A percentile compares a stretch with the other conserved stretches of the same genome.
Conservation (phyloP, 2,797 vertebrate genomes). For the Erithacus rubecula region DNA sequence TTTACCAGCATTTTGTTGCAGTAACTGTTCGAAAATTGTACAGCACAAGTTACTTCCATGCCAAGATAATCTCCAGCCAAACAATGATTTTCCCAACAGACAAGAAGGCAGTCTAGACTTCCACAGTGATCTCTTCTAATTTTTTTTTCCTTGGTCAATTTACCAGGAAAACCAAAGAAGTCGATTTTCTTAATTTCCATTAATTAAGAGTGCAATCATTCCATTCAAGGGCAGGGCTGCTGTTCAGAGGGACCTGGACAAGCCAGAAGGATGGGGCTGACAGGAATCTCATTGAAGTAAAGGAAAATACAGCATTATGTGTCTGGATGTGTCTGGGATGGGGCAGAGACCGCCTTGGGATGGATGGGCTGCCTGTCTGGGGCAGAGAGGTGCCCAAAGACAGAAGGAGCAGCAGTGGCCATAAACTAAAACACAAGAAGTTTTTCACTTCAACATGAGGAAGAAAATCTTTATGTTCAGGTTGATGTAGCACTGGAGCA, state of each 20-base stretch:
- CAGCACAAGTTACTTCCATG: neutral
- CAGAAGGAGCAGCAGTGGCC: neutral
- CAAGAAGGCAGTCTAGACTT: neutral
- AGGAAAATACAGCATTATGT: neutral
- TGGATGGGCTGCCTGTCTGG: no score
- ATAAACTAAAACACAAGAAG: neutral
- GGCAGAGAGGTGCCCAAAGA: no score
- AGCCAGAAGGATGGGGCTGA: neutral
- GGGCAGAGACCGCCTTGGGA: rapidly evolving
- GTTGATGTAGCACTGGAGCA: rapidly evolving
- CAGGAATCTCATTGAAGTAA: neutral
- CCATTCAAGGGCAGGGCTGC: neutral
- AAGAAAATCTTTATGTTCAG: no score
- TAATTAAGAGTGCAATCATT: neutral
- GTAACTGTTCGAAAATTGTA: neutral
- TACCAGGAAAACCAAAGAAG: neutral
- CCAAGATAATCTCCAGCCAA: neutral
- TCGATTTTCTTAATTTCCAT: neutral
- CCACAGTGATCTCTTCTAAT: rapidly evolving
- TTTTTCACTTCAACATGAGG: neutral
- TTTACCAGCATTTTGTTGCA: neutral
- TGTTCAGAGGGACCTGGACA: neutral
- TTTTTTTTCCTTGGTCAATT: neutral
- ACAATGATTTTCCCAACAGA: neutral
- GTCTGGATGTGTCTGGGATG: neutral